Evolutionary conservation across 2,797 vertebrate species (phyloP).

Genomic region (Mionectes olivaceus): DNA sequence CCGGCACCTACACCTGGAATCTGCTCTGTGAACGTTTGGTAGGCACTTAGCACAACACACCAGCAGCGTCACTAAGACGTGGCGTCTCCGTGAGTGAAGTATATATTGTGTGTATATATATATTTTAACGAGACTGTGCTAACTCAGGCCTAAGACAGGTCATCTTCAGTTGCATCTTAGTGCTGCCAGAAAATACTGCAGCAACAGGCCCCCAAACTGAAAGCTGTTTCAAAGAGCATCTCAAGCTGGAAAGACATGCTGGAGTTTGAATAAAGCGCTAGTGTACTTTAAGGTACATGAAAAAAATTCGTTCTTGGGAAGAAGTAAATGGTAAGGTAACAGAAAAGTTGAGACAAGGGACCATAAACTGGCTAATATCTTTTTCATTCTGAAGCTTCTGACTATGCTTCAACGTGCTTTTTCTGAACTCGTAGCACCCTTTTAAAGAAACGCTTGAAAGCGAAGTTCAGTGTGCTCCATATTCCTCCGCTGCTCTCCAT

Average conservation of each 20-base stretch:
- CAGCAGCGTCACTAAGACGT: not conserved
- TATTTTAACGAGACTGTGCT: not conserved
- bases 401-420: not conserved
- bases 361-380: not conserved
- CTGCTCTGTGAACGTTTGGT: not conserved
- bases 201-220: not conserved
- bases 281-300: not conserved
- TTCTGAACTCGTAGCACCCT: not conserved
- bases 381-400: not conserved
- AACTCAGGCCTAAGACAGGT: not conserved
- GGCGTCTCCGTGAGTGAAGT: not conserved
- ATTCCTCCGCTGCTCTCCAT: not conserved
- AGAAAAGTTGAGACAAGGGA: not conserved
- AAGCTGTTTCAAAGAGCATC: not conserved
- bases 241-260: not conserved
- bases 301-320: not conserved
- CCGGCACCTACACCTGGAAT: not conserved
- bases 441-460: not conserved
- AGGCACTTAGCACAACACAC: not conserved
- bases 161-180: not conserved
- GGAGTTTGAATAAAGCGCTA: not conserved
- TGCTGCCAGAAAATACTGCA: not conserved
- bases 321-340: not conserved
- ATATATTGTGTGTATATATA: too few relatives aligned
- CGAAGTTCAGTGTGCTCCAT: fast-evolving